Evolutionary conservation across 2,797 vertebrate genomes (phyloP).

Genomic region (Paramormyrops hopkinsi): DNA sequence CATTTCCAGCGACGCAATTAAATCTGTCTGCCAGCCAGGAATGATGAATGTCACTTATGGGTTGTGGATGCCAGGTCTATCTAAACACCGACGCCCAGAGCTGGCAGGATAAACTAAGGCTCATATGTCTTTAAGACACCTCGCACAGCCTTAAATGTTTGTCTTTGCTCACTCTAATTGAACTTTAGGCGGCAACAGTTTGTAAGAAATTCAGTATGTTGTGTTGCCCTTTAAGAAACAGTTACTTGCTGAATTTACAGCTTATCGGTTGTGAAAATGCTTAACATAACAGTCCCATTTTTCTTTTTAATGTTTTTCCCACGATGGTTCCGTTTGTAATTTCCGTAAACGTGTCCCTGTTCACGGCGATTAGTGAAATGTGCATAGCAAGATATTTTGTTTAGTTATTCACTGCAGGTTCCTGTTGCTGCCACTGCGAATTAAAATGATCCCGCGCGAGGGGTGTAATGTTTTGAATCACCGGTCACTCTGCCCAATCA

Average conservation of each 20-base stretch:
- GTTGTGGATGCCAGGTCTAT: slow-evolving; percentile 36
- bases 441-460: slow-evolving; percentile 12
- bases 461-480: slow-evolving; percentile 20
- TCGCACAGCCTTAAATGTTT: slow-evolving; percentile 27
- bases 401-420: slow-evolving; percentile 11
- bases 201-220: neutral
- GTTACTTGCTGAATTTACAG: neutral
- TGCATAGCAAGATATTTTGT: slow-evolving; percentile 7
- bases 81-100: slow-evolving; percentile 31
- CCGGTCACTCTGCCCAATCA: slow-evolving; percentile 17
- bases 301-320: slow-evolving; percentile 12
- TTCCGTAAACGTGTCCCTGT: neutral
- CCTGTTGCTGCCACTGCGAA: neutral
- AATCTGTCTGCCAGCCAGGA: slow-evolving; percentile 48
- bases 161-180: slow-evolving; percentile 30
- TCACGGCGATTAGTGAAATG: neutral
- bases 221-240: slow-evolving; percentile 3
- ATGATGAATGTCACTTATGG: slow-evolving; percentile 57
- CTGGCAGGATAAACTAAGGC: slow-evolving; percentile 16
- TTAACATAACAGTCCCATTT: neutral
- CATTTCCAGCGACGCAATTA: slow-evolving; percentile 61
- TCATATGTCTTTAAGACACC: slow-evolving; percentile 19
- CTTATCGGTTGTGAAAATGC: neutral
- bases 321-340: neutral
- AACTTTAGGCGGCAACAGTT: slow-evolving; percentile 3